Evolutionary conservation across 2,113 vertebrate species (phyloP).

Genomic region (Sylvietta virens): DNA sequence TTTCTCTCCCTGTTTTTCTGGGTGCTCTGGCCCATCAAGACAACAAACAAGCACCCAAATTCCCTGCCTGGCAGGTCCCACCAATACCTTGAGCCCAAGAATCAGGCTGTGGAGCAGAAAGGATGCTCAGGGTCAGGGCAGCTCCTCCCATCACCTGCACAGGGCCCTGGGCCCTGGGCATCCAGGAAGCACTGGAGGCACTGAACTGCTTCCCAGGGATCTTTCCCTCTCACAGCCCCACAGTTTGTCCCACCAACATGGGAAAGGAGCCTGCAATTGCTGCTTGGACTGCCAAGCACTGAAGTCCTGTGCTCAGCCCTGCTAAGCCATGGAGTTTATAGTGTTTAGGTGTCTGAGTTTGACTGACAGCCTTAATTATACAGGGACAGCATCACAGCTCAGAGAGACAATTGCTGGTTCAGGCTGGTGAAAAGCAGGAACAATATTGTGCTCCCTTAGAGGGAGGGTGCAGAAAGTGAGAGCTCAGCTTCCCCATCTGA

Average conservation of each 20-base stretch:
- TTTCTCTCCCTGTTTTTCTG: background rate
- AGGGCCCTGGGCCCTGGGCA: background rate
- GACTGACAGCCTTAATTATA: slow-evolving; percentile 57
- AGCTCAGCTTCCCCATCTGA: background rate
- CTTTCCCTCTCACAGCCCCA: background rate
- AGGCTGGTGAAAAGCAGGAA: background rate
- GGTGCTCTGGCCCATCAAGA: accelerated
- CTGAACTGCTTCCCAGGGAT: accelerated
- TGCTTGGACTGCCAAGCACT: background rate
- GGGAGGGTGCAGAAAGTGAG: background rate
- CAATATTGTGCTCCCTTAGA: background rate
- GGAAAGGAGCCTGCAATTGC: background rate
- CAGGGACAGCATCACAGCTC: background rate
- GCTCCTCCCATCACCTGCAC: background rate
- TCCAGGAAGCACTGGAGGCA: background rate
- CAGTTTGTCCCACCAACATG: background rate
- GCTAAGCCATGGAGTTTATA: background rate
- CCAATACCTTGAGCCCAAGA: background rate
- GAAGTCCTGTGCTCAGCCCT: background rate
- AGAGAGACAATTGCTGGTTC: background rate
- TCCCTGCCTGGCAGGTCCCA: background rate
- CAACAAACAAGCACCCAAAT: background rate
- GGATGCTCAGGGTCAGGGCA: background rate
- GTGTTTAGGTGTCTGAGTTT: background rate
- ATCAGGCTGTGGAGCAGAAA: background rate